These are phyloP conservation scores for Leptinotarsa undecemlineata DNA, from an alignment of 1,140 invertebrate species.

Conservation along the genomic window DNA sequence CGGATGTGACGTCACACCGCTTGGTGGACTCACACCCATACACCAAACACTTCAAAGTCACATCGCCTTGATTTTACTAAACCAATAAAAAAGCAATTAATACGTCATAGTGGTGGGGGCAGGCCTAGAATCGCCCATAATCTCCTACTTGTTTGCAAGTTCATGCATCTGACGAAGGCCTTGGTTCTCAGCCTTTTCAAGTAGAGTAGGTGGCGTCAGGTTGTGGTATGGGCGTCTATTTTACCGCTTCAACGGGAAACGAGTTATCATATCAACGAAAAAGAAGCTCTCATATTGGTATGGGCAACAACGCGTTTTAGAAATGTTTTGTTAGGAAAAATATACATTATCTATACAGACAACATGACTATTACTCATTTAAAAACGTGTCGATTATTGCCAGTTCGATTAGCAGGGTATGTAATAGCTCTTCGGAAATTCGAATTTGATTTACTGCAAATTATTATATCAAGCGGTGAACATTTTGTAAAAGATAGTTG, in stretches of 20 bases:
- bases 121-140: no score
- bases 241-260: background rate
- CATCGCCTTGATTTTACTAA: no score
- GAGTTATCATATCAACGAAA: background rate
- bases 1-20: no score
- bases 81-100: no score
- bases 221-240: background rate
- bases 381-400: background rate
- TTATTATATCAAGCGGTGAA: background rate
- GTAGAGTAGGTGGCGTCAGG: background rate
- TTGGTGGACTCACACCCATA: no score
- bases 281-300: background rate
- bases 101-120: no score
- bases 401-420: background rate
- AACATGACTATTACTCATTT: no score
- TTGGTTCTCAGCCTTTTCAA: background rate
- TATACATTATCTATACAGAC: background rate
- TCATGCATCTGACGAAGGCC: background rate
- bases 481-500: background rate
- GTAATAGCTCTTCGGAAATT: background rate
- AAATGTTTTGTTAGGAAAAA: background rate
- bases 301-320: background rate
- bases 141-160: background rate
- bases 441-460: background rate
- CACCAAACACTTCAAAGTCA: no score